A percentile compares a stretch with the other conserved stretches of the same genome.
Evolutionary conservation across 2,888 invertebrate species (phyloP).

Genomic region (Lasioglossum pauxillum): DNA sequence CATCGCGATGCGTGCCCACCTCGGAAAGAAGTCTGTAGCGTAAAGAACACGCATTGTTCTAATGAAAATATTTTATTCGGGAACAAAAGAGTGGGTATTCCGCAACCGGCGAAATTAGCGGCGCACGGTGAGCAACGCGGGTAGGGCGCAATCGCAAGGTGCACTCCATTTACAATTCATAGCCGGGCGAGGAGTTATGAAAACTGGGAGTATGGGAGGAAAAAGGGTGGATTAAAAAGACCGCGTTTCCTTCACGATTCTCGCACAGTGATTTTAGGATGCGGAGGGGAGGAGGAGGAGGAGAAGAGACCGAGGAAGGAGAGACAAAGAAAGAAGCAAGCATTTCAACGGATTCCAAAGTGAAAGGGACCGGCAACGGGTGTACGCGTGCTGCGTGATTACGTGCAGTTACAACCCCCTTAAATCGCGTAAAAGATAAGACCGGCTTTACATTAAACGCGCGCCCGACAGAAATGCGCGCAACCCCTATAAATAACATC

Average conservation of each 20-base stretch:
- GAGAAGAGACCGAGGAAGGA: neutral
- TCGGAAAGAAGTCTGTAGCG: neutral
- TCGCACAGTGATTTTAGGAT: neutral
- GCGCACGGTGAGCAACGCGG: neutral
- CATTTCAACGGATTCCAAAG: constrained; percentile 72
- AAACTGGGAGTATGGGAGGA: neutral
- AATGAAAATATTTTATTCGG: constrained; percentile 14
- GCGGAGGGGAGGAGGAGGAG: neutral
- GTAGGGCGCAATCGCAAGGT: neutral
- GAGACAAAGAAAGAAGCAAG: constrained; percentile 54
- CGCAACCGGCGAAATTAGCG: constrained; percentile 40
- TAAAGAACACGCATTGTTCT: neutral
- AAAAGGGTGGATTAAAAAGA: neutral
- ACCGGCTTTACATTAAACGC: constrained; percentile 72
- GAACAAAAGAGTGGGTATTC: constrained; percentile 1
- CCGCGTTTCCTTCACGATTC: constrained; percentile 17
- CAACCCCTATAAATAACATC: constrained; percentile 70
- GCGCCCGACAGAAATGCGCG: constrained; percentile 68
- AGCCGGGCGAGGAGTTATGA: constrained; percentile 2
- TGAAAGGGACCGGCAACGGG: constrained; percentile 59
- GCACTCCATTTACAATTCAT: constrained; percentile 26
- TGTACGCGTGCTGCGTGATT: constrained; percentile 71
- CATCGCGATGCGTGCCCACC: neutral
- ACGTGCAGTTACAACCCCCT: constrained; percentile 74
- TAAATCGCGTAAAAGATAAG: constrained; percentile 77